Base-by-base conservation (phyloP, 2,113 vertebrate genomes). In the Cheilinus undulatus region DNA sequence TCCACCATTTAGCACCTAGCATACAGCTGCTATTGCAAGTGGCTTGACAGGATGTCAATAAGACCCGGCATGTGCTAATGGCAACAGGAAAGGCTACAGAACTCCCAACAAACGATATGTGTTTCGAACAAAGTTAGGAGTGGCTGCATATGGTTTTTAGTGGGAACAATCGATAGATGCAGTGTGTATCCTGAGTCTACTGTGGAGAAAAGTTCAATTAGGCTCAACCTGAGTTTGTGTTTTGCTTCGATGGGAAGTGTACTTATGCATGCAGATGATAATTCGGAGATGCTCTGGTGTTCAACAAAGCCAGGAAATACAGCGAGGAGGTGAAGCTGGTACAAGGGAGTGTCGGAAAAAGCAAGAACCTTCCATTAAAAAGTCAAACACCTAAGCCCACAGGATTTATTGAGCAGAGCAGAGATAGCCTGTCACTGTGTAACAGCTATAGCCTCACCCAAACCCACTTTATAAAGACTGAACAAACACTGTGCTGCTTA, bases 21-120 rank as follows among this genome's bases (percentile, higher is more conserved):
- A 57, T 27, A 65, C 73, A 66, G 34, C n/a, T 32, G 61, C 43
- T 59, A 50, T 45, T 63, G 66, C 71, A 30, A 17, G 60, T 78
- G 69, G 85, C 36, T 26, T 88, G 82, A 81, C 84, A 89, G 54
- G 54, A 77, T 54, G 75, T 90, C 86, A 88, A 89, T 88, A 86
- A 34, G 43, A 65, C 3, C 69, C 57, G 82, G 83, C 76, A 34
- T 60, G 70, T 71, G 82, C 76, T 91, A 82, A 93, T 86, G 75
- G 84, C 20, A 68, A 66, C 9, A 48, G 60, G 30, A 73, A 86
- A 71, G 2, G 51, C 58, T 77, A 58, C 63, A 76, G 72, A 72
- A 53, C 69, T 65, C 71, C 62, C 17, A 49, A 36, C 63, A 76
- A 82, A 77, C 51, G 72, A 28, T 38, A 42, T 17, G 30, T 28